Evolutionary conservation across 64 coral and sea anemone species (phyloP).

Genomic region (Stichodactyla mertensii): DNA sequence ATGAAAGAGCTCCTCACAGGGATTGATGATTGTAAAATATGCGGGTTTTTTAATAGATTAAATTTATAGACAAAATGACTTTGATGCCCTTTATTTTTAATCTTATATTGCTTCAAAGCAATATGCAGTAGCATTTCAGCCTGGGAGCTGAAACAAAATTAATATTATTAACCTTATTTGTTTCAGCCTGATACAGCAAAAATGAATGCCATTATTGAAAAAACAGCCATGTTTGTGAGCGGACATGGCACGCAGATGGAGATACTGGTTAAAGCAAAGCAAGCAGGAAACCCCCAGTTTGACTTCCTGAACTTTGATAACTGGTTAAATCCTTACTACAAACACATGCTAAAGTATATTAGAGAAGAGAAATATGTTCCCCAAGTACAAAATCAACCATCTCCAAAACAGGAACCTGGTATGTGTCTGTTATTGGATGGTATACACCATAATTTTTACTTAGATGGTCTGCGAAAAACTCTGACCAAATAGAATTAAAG

Average conservation of each 20-base stretch:
- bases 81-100: too few species aligned
- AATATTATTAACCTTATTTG: not conserved
- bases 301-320: constrained; percentile 90
- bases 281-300: constrained; percentile 98
- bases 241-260: constrained; percentile 96
- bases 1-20: too few species aligned
- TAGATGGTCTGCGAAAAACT: too few species aligned
- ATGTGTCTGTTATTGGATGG: not conserved
- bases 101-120: too few species aligned
- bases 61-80: too few species aligned
- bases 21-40: too few species aligned
- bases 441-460: too few species aligned
- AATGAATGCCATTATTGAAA: constrained; percentile 93
- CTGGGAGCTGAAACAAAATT: not conserved
- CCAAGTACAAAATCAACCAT: constrained; percentile 36
- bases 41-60: too few species aligned
- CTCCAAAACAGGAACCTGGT: constrained; percentile 23
- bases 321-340: constrained; percentile 94
- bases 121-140: too few species aligned
- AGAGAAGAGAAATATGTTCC: constrained; percentile 64
- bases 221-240: constrained; percentile 84
- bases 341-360: constrained; percentile 72
- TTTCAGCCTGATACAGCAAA: constrained; percentile 86
- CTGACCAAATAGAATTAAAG: too few species aligned
- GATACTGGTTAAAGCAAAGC: constrained; percentile 96